Base-by-base conservation (phyloP, 2,797 vertebrate genomes). In the Florisuga fusca region DNA sequence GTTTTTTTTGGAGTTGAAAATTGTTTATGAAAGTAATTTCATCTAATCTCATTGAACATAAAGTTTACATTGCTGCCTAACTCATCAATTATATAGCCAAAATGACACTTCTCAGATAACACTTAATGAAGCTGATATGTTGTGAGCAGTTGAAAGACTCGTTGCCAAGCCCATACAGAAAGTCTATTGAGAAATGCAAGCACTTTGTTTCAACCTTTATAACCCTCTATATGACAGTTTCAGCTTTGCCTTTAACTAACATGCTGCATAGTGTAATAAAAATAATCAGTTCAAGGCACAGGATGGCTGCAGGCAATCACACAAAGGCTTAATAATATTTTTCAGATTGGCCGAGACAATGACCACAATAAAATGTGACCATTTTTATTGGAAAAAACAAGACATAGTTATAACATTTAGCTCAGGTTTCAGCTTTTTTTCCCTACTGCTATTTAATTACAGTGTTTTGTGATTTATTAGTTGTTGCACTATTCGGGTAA, bases 321-420 rank as follows among this genome's bases (percentile, higher is more conserved):
- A 48, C 20, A 34, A 71, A 87, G 87, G 4, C 50, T 62, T 93
- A 92, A 87, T 80, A 20, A 62, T 88, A 81, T 84, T 93, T 90
- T 93, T 93, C 74, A 72, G 23, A 53, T 75, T 87, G 46, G n/a
- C 19, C 76, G 51, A 87, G 58, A 64, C 78, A 83, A 91, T 10
- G 5, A 69, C 45, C n/a, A 78, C 50, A 54, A 57, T 61, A 90
- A 90, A 88, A 89, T 38, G 29, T 76, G 36, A 75, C 27, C 1
- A 46, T 33, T 90, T 94, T 79, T 77, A 55, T 51, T 79, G 34
- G n/a, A 95, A 93, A 89, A 80, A 19, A 21, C 54, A 82, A 74
- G 33, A 51, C 75, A 67, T 62, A 76, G 62, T 79, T 94, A 85
- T 43, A 87, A 55, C 15, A 76, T 41, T 31, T 55, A 68, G 62